Percentiles rank a stretch among this genome's conserved stretches.
These are phyloP conservation scores for Kobus ellipsiprymnus DNA, from an alignment of 2,113 vertebrate species.

Conservation along the genomic window DNA sequence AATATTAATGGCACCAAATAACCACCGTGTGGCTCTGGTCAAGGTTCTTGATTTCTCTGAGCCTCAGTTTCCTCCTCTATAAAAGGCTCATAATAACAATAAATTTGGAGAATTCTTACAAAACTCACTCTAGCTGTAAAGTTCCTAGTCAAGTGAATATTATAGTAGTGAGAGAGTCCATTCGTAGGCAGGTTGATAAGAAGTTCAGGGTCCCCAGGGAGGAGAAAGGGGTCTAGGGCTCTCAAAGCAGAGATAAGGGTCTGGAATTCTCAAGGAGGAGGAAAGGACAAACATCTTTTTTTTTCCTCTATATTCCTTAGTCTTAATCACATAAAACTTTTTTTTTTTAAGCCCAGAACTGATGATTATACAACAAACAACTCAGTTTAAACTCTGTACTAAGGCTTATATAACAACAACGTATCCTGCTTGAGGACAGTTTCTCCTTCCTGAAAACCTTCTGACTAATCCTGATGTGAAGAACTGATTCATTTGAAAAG, in stretches of 20 bases:
- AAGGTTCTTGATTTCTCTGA: constrained; percentile 1
- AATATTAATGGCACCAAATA: constrained; percentile 24
- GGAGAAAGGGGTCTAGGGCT: background rate
- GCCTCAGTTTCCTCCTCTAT: background rate
- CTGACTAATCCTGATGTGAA: background rate
- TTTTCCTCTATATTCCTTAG: background rate
- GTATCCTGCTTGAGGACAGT: background rate
- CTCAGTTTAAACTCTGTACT: background rate
- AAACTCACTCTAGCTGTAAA: background rate
- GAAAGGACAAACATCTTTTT: background rate
- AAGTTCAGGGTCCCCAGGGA: fast-evolving
- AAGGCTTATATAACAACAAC: background rate
- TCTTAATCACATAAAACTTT: background rate
- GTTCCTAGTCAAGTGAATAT: background rate
- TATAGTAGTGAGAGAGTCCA: background rate
- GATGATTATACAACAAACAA: background rate
- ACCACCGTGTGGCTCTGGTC: background rate
- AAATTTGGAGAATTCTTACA: background rate
- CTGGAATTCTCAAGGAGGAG: background rate
- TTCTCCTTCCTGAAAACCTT: background rate
- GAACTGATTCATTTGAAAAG: background rate
- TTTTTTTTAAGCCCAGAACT: background rate
- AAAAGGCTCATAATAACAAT: constrained; percentile 21
- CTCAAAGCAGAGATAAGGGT: background rate
- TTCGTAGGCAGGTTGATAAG: background rate